These are phyloP conservation scores for Eolophus roseicapilla DNA, from an alignment of 2,113 vertebrate species.

Conservation along the genomic window DNA sequence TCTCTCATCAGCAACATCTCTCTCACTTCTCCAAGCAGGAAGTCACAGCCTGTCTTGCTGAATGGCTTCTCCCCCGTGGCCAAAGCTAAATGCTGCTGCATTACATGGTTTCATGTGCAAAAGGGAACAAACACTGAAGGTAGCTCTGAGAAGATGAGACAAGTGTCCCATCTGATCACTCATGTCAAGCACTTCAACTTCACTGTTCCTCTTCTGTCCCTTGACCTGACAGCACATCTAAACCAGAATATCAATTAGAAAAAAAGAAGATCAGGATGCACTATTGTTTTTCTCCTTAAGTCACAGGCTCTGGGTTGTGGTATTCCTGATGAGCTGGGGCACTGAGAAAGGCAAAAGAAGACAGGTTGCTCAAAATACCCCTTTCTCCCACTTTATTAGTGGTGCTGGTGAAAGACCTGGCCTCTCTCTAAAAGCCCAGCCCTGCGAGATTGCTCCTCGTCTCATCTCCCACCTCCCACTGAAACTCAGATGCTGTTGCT, in stretches of 20 bases:
- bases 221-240: neutral
- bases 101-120: neutral
- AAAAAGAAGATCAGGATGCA: neutral
- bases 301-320: neutral
- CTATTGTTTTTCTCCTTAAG: neutral
- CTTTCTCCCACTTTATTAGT: neutral
- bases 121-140: neutral
- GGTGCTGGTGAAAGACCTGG: neutral
- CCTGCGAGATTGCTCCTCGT: neutral
- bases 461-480: neutral
- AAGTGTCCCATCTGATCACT: neutral
- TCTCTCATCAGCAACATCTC: neutral
- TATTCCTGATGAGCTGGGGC: neutral
- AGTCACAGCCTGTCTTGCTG: neutral
- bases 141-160: neutral
- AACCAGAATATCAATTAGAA: neutral
- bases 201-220: neutral
- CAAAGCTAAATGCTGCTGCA: neutral
- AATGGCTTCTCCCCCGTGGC: neutral
- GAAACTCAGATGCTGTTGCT: neutral
- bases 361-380: neutral
- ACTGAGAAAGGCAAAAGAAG: neutral
- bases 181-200: neutral
- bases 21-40: neutral
- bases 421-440: fast-evolving